Base-by-base conservation (phyloP, 2,888 invertebrate genomes). In the Caenorhabditis doughertyi region DNA sequence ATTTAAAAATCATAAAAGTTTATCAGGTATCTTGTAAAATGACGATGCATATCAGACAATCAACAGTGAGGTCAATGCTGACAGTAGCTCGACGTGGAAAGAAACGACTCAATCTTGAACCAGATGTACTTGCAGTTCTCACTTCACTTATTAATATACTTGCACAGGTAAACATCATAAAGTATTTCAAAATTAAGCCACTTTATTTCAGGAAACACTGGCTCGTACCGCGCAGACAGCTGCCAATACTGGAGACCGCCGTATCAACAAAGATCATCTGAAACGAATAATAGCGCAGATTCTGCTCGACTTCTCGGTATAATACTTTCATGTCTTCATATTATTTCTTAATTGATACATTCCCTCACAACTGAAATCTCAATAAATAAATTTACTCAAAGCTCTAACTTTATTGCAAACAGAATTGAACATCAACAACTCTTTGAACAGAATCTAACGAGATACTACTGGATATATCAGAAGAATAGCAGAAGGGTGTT, bases 261-360 rank as follows among this genome's bases (percentile, higher is more conserved):
- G 58, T 18, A 56, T 83, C 13, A 70, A 68, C 4, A 79, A 62
- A 21, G 73, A 79, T 21, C 79, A 83, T 67, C 55, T 83, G 35
- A 64, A 76, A 39, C 21, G 76, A 35, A 23, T 83, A 3, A 71
- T 83, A 23, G 65, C 74, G 9, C 83, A 83, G 39, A 68, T 83
- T 8, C 70, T 83, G 74, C 64, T 80, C 42, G 83, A 83, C 58
- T 83, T 83, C 21, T 29, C 79, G 7, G 67, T 71, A 5, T 81
- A 42, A 71, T 21, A 11, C 11, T 42, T 18, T 29, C 42, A 27
- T 23, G 11, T 42, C 29, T n/a, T n/a, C n/a, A n/a, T 25, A 8
- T 16, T 60, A n/a, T 39, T 53, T 21, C n/a, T 35, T n/a, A 32
- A 29, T 32, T 29, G 21, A 27, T 29, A 7, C 39, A 42, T 29